phyloP scores from a whole-genome alignment of 2,113 vertebrate genomes.

The Sclerurus mexicanus region DNA sequence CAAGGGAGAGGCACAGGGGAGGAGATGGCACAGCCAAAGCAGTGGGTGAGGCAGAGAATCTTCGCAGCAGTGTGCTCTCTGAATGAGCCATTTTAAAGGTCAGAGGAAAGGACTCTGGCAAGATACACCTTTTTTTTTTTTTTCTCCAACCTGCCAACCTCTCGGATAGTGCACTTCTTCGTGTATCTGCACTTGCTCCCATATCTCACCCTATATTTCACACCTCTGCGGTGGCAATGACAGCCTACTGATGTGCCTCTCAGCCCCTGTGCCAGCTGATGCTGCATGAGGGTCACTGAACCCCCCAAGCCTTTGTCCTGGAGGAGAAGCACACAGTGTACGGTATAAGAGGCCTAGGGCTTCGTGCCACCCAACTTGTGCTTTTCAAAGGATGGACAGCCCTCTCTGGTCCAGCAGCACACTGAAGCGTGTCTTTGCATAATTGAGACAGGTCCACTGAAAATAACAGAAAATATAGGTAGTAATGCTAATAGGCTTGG shows the following conservation, averaged over 20 bases:
- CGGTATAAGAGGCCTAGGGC: not conserved
- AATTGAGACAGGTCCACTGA: not conserved
- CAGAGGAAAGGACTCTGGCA: not conserved
- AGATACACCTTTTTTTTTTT: not conserved
- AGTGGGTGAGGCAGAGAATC: not conserved
- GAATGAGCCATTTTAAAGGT: not conserved
- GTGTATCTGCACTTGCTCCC: not conserved
- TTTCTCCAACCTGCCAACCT: not conserved
- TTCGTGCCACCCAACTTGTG: not conserved
- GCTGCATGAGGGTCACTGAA: fast-evolving
- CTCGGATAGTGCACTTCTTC: fast-evolving
- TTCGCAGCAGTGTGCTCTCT: not conserved
- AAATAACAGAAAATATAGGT: not conserved
- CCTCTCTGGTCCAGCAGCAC: fast-evolving
- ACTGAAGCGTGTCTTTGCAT: fast-evolving
- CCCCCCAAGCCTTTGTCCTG: not conserved
- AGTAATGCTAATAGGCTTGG: not conserved
- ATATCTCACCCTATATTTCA: not conserved
- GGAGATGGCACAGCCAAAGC: not conserved
- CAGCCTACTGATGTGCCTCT: not conserved
- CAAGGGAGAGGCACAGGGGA: fast-evolving
- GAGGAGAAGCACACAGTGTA: not conserved
- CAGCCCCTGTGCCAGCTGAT: fast-evolving
- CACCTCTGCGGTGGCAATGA: not conserved
- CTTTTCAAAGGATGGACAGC: not conserved